Evolutionary conservation across 2,113 vertebrate genomes (phyloP).

Genomic region (Seriola aureovittata): DNA sequence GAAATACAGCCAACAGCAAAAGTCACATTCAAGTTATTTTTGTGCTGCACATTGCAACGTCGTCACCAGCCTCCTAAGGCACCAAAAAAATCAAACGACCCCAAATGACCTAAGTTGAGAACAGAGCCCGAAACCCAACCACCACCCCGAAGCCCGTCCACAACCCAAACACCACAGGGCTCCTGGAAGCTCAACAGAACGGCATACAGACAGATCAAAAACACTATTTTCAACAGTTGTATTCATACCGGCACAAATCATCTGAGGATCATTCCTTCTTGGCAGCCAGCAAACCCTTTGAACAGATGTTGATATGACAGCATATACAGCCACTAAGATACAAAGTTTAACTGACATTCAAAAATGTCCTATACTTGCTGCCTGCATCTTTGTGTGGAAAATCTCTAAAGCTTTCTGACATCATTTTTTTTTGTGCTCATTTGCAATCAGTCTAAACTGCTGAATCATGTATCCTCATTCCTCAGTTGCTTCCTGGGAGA

Average conservation of each 20-base stretch:
- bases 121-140: conserved; percentile 17
- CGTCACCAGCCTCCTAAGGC: conserved; percentile 62
- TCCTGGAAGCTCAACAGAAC: conserved; percentile 52
- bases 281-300: not conserved
- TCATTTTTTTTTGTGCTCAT: conserved; percentile 46
- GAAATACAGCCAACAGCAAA: conserved; percentile 66
- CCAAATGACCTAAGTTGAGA: not conserved
- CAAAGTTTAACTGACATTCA: not conserved
- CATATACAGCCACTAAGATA: not conserved
- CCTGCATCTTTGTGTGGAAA: not conserved
- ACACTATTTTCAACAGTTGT: conserved; percentile 13
- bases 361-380: not conserved
- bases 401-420: not conserved
- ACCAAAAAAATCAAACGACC: conserved; percentile 57
- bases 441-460: not conserved
- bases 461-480: not conserved
- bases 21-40: conserved; percentile 70
- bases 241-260: conserved; percentile 35
- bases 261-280: conserved; percentile 9
- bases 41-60: conserved; percentile 46
- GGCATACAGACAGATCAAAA: conserved; percentile 12
- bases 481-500: not conserved
- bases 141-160: not conserved
- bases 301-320: not conserved
- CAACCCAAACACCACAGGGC: conserved; percentile 28